Evolutionary conservation across 2,113 vertebrate genomes (phyloP), one percentile per base, ranked within the genome.

Genomic region (Scophthalmus maximus): DNA sequence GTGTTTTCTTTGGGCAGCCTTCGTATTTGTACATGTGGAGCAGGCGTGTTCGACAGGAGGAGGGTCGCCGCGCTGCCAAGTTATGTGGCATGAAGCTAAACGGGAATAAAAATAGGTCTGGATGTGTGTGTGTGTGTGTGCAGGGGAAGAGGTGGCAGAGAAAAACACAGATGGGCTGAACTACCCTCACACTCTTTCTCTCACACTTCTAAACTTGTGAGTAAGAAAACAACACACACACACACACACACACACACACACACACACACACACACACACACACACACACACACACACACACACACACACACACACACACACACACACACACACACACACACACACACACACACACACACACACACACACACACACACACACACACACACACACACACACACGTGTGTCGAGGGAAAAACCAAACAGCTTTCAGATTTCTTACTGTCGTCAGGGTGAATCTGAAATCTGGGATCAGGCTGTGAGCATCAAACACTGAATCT

Each of bases 71-170:
- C 58, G 71, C 86, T 93, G 92, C 84, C 80, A 93, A 94, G 92
- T 87, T 81, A 90, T 82, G 92, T 87, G 78, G 87, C 88, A 90
- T 92, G 55, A 89, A 93, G 88, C 85, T 93, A 94, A 93, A 89
- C 89, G 42, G 84, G 88, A 93, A 91, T 85, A 89, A 91, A 94
- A 93, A 93, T 86, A 91, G 81, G 61, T 44, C 58, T 59, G 32
- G 18, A 42, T 71, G 73, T 61, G 53, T 51, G 75, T 76, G 66
- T 66, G 56, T 63, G 77, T 76, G 76, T 57, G 58, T 29, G 32
- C 18, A 29, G 42, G n/a, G 56, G 57, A 47, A 69, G 56, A 38
- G 64, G 42, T 17, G 63, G 53, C 57, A 81, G 67, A 74, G 62
- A 74, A 63, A 88, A 63, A 88, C 70, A 73, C 84, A 88, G 82